A percentile compares a stretch with the other conserved stretches of the same genome.
Evolutionary conservation across 2,797 vertebrate genomes (phyloP).

Genomic region (Myotis daubentonii): DNA sequence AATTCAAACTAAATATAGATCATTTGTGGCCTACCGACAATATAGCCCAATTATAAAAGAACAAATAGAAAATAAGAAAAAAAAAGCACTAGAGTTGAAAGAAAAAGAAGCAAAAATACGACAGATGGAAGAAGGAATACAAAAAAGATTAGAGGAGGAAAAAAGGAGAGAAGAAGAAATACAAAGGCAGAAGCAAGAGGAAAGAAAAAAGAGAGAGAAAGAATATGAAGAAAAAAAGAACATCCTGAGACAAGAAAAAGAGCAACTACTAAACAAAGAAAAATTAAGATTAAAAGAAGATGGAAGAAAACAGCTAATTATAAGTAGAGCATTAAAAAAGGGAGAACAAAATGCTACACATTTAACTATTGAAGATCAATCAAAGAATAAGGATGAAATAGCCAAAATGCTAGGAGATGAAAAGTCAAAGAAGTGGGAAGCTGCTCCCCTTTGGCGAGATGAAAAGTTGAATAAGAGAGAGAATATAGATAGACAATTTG

Average conservation of each 20-base stretch:
- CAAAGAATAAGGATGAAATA: slow-evolving; percentile 11
- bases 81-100: slow-evolving; percentile 79
- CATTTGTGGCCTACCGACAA: slow-evolving; percentile 79
- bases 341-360: neutral
- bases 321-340: slow-evolving; percentile 40
- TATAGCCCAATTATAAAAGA: slow-evolving; percentile 82
- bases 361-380: neutral
- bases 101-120: slow-evolving; percentile 82
- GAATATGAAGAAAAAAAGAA: slow-evolving; percentile 86
- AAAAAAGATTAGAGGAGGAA: slow-evolving; percentile 72
- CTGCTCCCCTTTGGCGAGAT: neutral
- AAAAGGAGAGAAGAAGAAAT: slow-evolving; percentile 75
- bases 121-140: slow-evolving; percentile 77
- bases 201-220: slow-evolving; percentile 73
- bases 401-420: neutral
- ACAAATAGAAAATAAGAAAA: slow-evolving; percentile 80
- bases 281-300: slow-evolving; percentile 66
- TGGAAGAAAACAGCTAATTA: slow-evolving; percentile 41
- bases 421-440: slow-evolving; percentile 21
- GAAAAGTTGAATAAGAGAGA: slow-evolving; percentile 15
- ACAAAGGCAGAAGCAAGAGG: slow-evolving; percentile 77
- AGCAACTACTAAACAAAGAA: slow-evolving; percentile 72
- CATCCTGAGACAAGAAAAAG: slow-evolving; percentile 80
- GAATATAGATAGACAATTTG: neutral
- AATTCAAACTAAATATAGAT: slow-evolving; percentile 87